phyloP scores from a whole-genome alignment of 92 coral and sea anemone species.

The Paramuricea clavata region DNA sequence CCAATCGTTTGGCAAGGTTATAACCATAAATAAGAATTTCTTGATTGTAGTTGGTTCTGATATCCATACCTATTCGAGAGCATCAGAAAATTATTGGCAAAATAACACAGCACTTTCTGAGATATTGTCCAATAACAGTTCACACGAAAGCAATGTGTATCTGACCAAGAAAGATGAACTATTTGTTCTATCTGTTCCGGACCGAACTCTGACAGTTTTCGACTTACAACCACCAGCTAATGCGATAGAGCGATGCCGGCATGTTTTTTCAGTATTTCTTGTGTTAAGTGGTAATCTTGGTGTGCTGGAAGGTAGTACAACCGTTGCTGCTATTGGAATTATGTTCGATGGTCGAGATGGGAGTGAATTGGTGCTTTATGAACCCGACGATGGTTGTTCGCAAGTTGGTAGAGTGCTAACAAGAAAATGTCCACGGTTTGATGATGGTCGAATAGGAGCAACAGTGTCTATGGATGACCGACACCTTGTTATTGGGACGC shows the following conservation, averaged over 20 bases:
- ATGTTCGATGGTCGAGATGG: slow-evolving; percentile 85
- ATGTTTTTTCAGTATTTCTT: slow-evolving; percentile 29
- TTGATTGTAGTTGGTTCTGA: no score
- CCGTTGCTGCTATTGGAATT: slow-evolving; percentile 81
- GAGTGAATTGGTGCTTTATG: slow-evolving; percentile 71
- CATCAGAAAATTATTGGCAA: slow-evolving; percentile 18
- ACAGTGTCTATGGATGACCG: slow-evolving; percentile 70
- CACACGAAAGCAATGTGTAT: slow-evolving; percentile 61
- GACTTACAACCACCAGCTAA: slow-evolving; percentile 66
- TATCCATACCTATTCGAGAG: slow-evolving; percentile 65
- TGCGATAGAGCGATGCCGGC: slow-evolving; percentile 47
- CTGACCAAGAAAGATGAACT: slow-evolving; percentile 74
- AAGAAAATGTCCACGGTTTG: slow-evolving; percentile 74
- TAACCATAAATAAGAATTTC: no score
- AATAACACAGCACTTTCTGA: slow-evolving; percentile 60
- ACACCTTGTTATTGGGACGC: slow-evolving; percentile 84
- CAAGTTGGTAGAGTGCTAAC: slow-evolving; percentile 79
- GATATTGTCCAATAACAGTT: slow-evolving; percentile 32
- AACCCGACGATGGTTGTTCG: slow-evolving; percentile 66
- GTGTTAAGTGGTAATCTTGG: slow-evolving; percentile 50
- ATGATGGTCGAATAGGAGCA: slow-evolving; percentile 83
- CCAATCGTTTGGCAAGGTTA: no score
- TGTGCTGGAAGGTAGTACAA: slow-evolving; percentile 13
- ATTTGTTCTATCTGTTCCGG: slow-evolving; percentile 64
- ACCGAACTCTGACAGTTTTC: slow-evolving; percentile 46